phyloP scores from a whole-genome alignment of 1,140 invertebrate genomes.

The Diploscapter pachys region DNA sequence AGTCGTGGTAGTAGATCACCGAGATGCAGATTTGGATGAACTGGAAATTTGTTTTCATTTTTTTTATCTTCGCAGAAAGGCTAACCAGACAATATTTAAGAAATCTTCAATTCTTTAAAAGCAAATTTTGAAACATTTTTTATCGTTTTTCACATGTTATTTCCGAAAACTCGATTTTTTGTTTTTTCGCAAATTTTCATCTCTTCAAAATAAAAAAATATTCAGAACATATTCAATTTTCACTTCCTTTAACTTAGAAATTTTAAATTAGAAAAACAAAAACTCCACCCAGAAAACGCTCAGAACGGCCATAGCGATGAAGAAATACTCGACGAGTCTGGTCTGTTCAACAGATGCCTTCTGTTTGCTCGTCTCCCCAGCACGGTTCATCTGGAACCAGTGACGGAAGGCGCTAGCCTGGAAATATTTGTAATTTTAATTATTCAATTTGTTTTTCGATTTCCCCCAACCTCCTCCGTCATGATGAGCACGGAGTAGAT shows the following conservation, averaged over 20 bases:
- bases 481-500: slow-evolving; percentile 52
- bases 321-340: slow-evolving; percentile 74
- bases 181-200: neutral
- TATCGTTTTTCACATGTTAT: neutral
- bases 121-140: neutral
- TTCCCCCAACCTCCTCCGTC: slow-evolving; percentile 43
- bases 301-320: slow-evolving; percentile 60
- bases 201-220: too few species aligned
- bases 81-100: neutral
- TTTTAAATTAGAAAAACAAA: neutral
- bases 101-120: neutral
- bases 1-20: slow-evolving; percentile 52
- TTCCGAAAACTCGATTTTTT: neutral
- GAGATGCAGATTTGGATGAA: slow-evolving; percentile 54
- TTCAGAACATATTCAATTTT: too few species aligned
- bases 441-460: slow-evolving; percentile 1
- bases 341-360: slow-evolving; percentile 65
- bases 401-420: slow-evolving; percentile 52
- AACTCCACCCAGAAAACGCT: slow-evolving; percentile 45
- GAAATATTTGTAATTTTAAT: slow-evolving; percentile 39
- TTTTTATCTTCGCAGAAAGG: neutral
- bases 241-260: neutral
- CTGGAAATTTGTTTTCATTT: slow-evolving; percentile 27
- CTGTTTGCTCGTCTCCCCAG: slow-evolving; percentile 6
- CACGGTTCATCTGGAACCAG: slow-evolving; percentile 34